Base-by-base conservation (phyloP, 2,797 vertebrate species). In the Anguilla anguilla region DNA sequence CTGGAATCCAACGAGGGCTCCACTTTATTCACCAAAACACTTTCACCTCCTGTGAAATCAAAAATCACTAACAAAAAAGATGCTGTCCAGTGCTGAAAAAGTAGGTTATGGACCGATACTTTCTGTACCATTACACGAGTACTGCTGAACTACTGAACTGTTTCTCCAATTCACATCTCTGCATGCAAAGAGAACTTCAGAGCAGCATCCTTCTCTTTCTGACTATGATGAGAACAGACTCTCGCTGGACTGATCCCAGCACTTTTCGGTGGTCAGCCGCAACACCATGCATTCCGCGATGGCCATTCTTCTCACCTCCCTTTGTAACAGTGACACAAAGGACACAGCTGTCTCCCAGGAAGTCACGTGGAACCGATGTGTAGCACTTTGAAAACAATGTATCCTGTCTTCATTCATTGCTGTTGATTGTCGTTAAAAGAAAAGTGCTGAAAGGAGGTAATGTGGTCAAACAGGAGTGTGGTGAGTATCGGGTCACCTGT, bases 141-240 rank as follows among this genome's bases (percentile, higher is more conserved):
- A 39, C 28, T 28, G 28, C 83, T 19, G 0, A 17, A 31, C 7
- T 35, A 19, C 6, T 87, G 59, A 81, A 79, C 25, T 22, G 43
- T 87, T 79, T 67, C 15, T 83, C 22, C 79, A 1, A n/a, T 3
- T 49, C 79, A 61, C 31, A 61, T 61, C 43, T 87, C 61, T 83
- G 86, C 86, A 39, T 49, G 64, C 61, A 69, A 87, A 72, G 59
- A 53, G 4, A 84, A 19, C 79, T n/a, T 67, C 6, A 87, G 59
- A 67, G 79, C 39, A 64, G 0, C 57, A 39, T 51, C 49, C 59
- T 55, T 69, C 22, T 55, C 81, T 53, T 84, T 49, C 81, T 84
- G 81, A 59, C 61, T 61, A 28, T 87, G 51, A 83, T 35, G n/a
- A 69, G 43, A 51, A 13, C 79, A 82, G 46, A 79, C 74, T 19